A percentile compares a stretch with the other conserved stretches of the same genome.
Evolutionary conservation across 2,888 invertebrate species (phyloP).

Genomic region (Epistrophe grossulariae): DNA sequence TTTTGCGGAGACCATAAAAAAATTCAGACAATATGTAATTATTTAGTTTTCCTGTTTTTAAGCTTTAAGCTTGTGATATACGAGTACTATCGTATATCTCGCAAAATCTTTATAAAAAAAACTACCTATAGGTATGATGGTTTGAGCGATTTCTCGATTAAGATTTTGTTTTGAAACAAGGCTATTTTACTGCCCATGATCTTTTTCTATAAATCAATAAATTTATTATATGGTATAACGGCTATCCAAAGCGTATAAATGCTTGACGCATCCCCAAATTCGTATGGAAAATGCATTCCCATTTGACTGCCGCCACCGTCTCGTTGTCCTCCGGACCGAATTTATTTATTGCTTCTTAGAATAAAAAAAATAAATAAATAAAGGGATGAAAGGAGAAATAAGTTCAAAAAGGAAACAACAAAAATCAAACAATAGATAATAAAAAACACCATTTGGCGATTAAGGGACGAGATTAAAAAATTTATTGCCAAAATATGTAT

Average conservation of each 20-base stretch:
- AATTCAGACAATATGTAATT: conserved; percentile 12
- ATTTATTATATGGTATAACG: conserved; percentile 15
- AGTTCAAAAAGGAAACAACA: conserved; percentile 58
- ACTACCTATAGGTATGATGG: neutral
- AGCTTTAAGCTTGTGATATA: neutral
- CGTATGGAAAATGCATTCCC: conserved; percentile 45
- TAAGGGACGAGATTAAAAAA: conserved; percentile 84
- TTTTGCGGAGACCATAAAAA: conserved; percentile 33
- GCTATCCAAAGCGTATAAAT: conserved; percentile 11
- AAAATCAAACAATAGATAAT: conserved; percentile 78
- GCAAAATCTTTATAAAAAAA: neutral
- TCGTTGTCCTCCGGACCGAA: conserved; percentile 55
- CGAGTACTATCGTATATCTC: neutral
- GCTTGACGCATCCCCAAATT: conserved; percentile 31
- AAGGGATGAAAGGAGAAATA: conserved; percentile 48
- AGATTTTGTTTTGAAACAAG: conserved; percentile 21
- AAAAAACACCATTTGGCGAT: conserved; percentile 84
- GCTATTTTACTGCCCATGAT: conserved; percentile 29
- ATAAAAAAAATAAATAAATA: conserved; percentile 40
- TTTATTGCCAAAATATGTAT: conserved; percentile 84
- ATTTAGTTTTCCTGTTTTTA: conserved; percentile 26
- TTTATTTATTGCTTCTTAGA: conserved; percentile 70
- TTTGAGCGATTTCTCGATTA: neutral
- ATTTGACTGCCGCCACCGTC: conserved; percentile 40
- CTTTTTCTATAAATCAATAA: conserved; percentile 61